Evolutionary conservation across 2,113 vertebrate genomes (phyloP).

Genomic region (Atrichornis clamosus): DNA sequence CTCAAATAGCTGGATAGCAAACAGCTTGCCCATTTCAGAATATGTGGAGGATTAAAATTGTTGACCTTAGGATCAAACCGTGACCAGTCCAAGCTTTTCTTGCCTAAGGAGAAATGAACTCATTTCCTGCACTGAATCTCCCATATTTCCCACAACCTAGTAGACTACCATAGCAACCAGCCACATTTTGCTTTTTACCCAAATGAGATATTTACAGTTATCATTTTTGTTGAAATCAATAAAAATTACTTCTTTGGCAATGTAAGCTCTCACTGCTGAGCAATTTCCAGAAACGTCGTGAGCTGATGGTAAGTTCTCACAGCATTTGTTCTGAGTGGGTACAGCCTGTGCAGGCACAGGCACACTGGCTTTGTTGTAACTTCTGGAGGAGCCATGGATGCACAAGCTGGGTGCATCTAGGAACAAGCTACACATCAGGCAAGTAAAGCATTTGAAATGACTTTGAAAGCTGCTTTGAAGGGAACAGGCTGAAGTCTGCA

Average conservation of each 20-base stretch:
- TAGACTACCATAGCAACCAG: background rate
- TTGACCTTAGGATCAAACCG: background rate
- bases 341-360: background rate
- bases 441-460: background rate
- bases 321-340: background rate
- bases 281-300: background rate
- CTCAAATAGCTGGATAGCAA: background rate
- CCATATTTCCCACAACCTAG: background rate
- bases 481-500: background rate
- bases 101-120: background rate
- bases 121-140: background rate
- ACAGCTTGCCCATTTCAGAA: background rate
- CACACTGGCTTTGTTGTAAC: background rate
- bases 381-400: background rate
- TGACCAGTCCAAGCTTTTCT: background rate
- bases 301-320: background rate
- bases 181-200: background rate
- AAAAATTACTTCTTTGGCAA: background rate
- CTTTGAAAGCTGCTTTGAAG: background rate
- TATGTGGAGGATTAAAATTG: background rate
- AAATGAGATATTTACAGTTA: background rate
- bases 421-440: background rate
- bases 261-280: background rate
- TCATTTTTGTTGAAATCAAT: background rate
- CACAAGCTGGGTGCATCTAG: background rate